Conservation (phyloP, 2,888 invertebrate species). For the Trissoscelio sp. region DNA sequence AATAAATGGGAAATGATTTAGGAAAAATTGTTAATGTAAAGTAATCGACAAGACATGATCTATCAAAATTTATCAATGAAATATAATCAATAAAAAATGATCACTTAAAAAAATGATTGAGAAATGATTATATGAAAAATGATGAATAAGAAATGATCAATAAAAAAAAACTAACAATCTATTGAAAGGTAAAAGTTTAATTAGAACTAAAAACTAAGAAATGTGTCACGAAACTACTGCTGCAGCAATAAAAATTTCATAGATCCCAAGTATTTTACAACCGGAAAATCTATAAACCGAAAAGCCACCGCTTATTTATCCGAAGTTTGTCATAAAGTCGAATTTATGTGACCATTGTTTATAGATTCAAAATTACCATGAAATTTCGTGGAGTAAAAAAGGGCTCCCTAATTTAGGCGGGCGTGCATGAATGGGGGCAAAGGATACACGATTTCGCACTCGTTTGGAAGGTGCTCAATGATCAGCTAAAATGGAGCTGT, state of each 20-base stretch:
- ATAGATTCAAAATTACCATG: slow-evolving; percentile 19
- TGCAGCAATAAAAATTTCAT: not conserved
- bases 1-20: too few species aligned
- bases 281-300: slow-evolving; percentile 1
- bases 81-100: too few species aligned
- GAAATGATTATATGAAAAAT: too few species aligned
- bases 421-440: slow-evolving; percentile 2
- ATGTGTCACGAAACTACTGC: too few species aligned
- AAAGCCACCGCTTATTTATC: not conserved
- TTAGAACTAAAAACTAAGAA: too few species aligned
- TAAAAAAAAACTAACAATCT: too few species aligned
- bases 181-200: too few species aligned
- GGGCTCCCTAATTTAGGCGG: slow-evolving; percentile 24
- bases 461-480: slow-evolving; percentile 60
- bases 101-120: too few species aligned
- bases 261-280: not conserved
- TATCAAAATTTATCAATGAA: too few species aligned
- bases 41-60: too few species aligned
- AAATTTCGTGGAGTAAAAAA: slow-evolving; percentile 17
- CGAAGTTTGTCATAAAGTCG: not conserved
- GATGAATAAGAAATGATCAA: too few species aligned
- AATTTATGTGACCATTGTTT: slow-evolving; percentile 19
- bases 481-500: slow-evolving; percentile 70
- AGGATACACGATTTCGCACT: slow-evolving; percentile 62
- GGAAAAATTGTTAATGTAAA: too few species aligned